Evolutionary conservation across 2,797 vertebrate genomes (phyloP).

Genomic region (Molothrus ater): DNA sequence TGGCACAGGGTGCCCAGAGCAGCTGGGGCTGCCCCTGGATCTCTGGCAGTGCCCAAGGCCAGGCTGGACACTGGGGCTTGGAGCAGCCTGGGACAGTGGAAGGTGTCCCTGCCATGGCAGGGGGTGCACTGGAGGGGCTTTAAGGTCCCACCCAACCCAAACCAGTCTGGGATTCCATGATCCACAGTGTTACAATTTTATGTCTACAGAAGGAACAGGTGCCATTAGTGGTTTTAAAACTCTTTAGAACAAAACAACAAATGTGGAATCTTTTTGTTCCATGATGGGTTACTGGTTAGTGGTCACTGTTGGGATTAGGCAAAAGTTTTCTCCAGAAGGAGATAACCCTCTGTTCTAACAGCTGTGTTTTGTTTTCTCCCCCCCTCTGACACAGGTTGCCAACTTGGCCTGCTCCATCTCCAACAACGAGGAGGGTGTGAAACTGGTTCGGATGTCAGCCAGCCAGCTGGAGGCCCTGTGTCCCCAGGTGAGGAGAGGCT

Average conservation of each 20-base stretch:
- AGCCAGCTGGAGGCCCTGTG: slow-evolving; percentile 95
- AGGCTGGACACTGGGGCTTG: accelerated
- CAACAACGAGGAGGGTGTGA: slow-evolving; percentile 98
- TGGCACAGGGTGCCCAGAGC: neutral
- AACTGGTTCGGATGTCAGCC: slow-evolving; percentile 97
- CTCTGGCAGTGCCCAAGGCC: neutral
- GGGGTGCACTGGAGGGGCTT: accelerated
- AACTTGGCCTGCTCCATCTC: slow-evolving; percentile 99
- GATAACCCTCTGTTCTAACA: neutral
- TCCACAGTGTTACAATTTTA: neutral
- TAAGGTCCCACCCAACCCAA: neutral
- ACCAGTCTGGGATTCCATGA: neutral
- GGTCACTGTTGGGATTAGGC: neutral
- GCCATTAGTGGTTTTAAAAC: neutral
- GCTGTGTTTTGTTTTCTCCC: slow-evolving; percentile 12
- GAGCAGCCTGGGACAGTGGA: accelerated
- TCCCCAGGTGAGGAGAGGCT: slow-evolving; percentile 86
- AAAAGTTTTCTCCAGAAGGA: neutral
- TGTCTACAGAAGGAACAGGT: neutral
- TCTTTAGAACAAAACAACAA: accelerated
- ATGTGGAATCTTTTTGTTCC: neutral
- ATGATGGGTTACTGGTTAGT: neutral
- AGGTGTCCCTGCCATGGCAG: neutral
- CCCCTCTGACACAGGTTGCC: slow-evolving; percentile 83
- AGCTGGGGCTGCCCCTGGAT: neutral